Conservation (phyloP, 2,113 vertebrate species). For the Pachyramphus minor region DNA sequence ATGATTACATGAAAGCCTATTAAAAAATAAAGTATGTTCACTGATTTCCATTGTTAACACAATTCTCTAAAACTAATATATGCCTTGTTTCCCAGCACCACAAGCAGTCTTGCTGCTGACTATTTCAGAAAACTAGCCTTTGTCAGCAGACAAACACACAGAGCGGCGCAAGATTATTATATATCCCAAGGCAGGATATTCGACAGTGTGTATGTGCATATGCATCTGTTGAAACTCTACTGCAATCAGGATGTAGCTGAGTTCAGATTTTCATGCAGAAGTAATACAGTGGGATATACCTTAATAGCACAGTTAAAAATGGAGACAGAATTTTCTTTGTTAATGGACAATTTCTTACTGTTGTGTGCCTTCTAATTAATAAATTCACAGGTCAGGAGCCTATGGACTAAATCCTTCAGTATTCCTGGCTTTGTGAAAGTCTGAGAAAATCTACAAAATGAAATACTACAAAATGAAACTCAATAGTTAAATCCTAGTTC, state of each 20-base stretch:
- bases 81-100: not conserved
- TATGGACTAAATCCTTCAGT: not conserved
- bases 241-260: not conserved
- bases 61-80: not conserved
- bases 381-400: not conserved
- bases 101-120: not conserved
- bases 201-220: not conserved
- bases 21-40: not conserved
- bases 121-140: not conserved
- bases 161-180: not conserved
- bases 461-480: not conserved
- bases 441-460: not conserved
- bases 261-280: not conserved
- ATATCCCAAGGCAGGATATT: not conserved
- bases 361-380: not conserved
- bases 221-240: not conserved
- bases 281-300: not conserved
- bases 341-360: not conserved
- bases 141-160: not conserved
- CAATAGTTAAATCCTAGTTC: not conserved
- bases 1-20: not conserved
- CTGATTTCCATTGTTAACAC: not conserved
- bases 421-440: not conserved
- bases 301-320: not conserved
- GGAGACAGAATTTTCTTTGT: not conserved